Conservation (phyloP, 2,113 vertebrate species). For the Nycticebus coucang region DNA sequence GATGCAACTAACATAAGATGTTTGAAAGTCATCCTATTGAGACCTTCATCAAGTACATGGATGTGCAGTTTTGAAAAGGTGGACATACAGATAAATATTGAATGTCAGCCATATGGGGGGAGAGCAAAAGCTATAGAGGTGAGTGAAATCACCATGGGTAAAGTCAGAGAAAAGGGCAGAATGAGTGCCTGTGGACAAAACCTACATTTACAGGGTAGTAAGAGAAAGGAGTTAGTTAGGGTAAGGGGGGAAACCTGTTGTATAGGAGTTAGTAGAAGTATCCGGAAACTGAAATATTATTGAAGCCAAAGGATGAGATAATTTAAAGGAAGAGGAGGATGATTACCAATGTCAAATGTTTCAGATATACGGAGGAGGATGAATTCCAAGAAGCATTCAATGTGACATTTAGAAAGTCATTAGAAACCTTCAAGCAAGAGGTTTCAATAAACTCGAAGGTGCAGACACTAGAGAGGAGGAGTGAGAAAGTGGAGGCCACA, state of each 20-base stretch:
- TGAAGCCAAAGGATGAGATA: background rate
- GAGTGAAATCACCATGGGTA: background rate
- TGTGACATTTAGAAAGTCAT: background rate
- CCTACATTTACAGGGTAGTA: background rate
- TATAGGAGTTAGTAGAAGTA: background rate
- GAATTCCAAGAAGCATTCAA: slow-evolving; percentile 21
- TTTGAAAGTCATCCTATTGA: background rate
- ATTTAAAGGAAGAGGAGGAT: background rate
- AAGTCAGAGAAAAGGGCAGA: slow-evolving; percentile 22
- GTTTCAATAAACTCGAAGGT: background rate
- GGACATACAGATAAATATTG: background rate
- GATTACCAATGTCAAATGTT: background rate
- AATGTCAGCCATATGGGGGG: background rate
- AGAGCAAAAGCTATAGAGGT: background rate
- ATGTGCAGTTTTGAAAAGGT: background rate
- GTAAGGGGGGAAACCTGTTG: background rate
- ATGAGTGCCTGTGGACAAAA: background rate
- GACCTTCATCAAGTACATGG: slow-evolving; percentile 7
- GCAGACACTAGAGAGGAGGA: background rate
- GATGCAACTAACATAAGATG: background rate
- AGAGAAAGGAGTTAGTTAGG: background rate
- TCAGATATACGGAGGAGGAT: background rate
- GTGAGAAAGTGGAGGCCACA: background rate
- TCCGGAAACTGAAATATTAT: slow-evolving; percentile 16
- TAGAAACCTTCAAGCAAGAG: background rate